Percentiles rank a stretch among this genome's conserved stretches.
Evolutionary conservation across 2,113 vertebrate species (phyloP).

Genomic region (Ceyx margarethae): DNA sequence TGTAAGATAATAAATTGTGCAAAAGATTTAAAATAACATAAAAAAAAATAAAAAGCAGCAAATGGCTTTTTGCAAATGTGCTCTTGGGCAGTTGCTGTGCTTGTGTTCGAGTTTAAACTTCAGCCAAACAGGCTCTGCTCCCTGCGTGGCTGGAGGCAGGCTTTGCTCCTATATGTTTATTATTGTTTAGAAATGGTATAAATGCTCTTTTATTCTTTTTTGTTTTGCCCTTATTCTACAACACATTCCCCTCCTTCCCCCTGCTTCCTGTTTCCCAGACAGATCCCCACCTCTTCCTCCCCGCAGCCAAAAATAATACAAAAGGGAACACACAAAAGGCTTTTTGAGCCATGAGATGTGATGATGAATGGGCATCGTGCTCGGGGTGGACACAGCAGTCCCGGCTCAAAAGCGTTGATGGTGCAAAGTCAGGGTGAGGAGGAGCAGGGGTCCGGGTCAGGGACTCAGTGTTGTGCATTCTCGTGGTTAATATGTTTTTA

Average conservation of each 20-base stretch:
- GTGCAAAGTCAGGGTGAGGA: too few relatives aligned
- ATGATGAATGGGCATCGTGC: conserved; percentile 22
- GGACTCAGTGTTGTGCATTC: too few relatives aligned
- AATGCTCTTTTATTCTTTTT: conserved; percentile 45
- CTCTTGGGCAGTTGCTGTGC: neutral
- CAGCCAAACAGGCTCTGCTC: neutral
- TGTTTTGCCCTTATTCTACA: conserved; percentile 33
- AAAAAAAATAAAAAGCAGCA: neutral
- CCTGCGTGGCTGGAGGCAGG: neutral
- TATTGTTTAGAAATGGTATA: neutral
- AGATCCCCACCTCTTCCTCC: conserved; percentile 58
- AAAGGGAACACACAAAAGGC: conserved; percentile 40
- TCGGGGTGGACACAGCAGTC: neutral
- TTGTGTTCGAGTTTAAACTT: neutral
- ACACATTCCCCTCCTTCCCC: conserved; percentile 20
- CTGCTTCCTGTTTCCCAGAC: conserved; percentile 64
- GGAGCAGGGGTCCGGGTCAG: neutral
- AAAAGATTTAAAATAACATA: neutral
- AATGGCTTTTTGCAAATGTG: neutral
- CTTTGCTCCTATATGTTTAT: conserved; percentile 40
- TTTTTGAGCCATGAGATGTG: conserved; percentile 40
- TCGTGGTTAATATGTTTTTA: too few relatives aligned
- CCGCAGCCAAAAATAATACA: conserved; percentile 58
- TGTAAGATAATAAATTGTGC: conserved; percentile 22
- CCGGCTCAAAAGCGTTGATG: neutral